phyloP scores from a whole-genome alignment of 2,888 invertebrate species.

The Caenorhabditis sp. region DNA sequence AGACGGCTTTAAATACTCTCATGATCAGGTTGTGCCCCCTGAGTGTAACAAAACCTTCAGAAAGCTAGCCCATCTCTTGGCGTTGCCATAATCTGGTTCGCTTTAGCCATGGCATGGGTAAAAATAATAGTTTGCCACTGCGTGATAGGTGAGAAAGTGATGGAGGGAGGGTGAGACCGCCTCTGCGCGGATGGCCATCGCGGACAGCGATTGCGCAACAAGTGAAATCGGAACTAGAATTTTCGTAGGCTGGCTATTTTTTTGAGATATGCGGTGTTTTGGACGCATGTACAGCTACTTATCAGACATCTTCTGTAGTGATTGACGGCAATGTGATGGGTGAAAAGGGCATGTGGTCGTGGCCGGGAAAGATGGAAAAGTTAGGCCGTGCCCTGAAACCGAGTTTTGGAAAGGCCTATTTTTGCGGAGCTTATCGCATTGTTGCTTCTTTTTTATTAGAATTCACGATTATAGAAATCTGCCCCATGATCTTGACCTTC shows the following conservation, averaged over 20 bases:
- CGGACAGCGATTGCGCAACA: slow-evolving; percentile 32
- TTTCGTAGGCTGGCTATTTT: neutral
- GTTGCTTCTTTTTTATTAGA: neutral
- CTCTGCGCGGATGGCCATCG: slow-evolving; percentile 12
- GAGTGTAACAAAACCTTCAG: slow-evolving; percentile 51
- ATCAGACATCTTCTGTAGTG: neutral
- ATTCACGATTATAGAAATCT: neutral
- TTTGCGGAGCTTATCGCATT: neutral
- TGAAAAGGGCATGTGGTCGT: neutral
- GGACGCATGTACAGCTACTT: neutral
- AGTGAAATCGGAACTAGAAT: slow-evolving; percentile 41
- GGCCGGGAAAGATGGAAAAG: neutral
- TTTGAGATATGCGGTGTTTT: slow-evolving; percentile 4
- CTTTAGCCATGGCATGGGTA: slow-evolving; percentile 21
- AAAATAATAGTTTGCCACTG: slow-evolving; percentile 23
- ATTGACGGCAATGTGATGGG: neutral
- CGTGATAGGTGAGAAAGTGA: slow-evolving; percentile 40
- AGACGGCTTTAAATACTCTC: slow-evolving; percentile 32
- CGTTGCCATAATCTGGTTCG: slow-evolving; percentile 24
- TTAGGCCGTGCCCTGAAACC: neutral
- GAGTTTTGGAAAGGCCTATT: slow-evolving; percentile 4
- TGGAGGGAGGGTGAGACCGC: neutral
- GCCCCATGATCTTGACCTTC: neutral
- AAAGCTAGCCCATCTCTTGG: slow-evolving; percentile 2
- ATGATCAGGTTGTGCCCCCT: slow-evolving; percentile 17